A percentile compares a stretch with the other conserved stretches of the same genome.
Conservation (phyloP, 2,113 vertebrate species). For the Ctenodactylus gundi region DNA sequence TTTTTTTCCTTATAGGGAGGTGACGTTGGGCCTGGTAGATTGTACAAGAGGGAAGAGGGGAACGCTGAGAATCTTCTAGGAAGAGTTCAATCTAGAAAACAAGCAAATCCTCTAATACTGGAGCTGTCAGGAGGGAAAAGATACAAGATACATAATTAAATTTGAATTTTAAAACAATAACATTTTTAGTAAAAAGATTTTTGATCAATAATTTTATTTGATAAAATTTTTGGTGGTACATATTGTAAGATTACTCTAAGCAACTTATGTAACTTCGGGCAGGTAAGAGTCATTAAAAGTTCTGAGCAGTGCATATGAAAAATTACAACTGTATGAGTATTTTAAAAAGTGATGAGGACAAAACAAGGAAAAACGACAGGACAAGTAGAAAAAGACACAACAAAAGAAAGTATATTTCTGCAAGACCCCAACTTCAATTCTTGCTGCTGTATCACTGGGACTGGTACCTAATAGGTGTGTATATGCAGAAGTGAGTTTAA, state of each 20-base stretch:
- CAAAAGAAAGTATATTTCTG: neutral
- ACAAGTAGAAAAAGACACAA: neutral
- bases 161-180: neutral
- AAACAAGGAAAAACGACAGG: neutral
- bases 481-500: neutral
- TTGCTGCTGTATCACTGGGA: too few relatives aligned
- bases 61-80: neutral
- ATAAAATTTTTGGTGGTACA: neutral
- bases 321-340: neutral
- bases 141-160: neutral
- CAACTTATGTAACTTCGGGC: neutral
- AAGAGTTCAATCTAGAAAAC: neutral
- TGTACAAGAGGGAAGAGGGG: neutral
- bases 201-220: neutral
- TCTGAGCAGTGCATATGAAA: neutral
- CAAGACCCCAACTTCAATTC: neutral
- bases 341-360: neutral
- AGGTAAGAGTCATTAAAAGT: neutral
- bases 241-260: neutral
- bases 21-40: too few relatives aligned
- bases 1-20: neutral
- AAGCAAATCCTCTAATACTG: neutral
- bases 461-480: too few relatives aligned
- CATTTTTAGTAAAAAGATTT: neutral
- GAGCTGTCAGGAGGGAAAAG: neutral